These are phyloP conservation scores for Drosophila koepferae DNA, from an alignment of 2,888 invertebrate species.

Conservation along the genomic window DNA sequence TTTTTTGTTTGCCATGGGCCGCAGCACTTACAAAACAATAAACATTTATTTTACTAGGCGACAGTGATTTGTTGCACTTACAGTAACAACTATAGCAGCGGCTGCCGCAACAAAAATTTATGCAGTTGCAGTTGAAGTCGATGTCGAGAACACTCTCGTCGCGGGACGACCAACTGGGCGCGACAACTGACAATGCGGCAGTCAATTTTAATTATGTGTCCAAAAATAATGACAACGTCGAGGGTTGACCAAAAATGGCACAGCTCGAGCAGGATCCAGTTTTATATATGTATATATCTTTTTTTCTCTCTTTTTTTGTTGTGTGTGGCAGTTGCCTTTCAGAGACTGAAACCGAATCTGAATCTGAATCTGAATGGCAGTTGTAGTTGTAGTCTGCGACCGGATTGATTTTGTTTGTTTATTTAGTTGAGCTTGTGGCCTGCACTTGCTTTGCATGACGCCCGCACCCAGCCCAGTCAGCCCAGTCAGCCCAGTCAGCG, in stretches of 20 bases:
- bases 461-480: constrained; percentile 60
- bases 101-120: constrained; percentile 57
- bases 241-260: constrained; percentile 76
- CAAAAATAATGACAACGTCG: constrained; percentile 76
- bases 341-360: constrained; percentile 45
- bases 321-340: constrained; percentile 69
- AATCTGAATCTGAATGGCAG: constrained; percentile 27
- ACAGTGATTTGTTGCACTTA: constrained; percentile 78
- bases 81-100: constrained; percentile 51
- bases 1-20: constrained; percentile 21
- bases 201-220: constrained; percentile 82
- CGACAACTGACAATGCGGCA: constrained; percentile 65
- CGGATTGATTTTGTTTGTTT: constrained; percentile 54
- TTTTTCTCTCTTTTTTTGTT: constrained; percentile 33
- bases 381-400: constrained; percentile 19
- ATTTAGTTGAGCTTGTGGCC: constrained; percentile 18
- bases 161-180: constrained; percentile 66
- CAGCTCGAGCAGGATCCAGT: constrained; percentile 42
- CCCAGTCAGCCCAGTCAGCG: constrained; percentile 42
- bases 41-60: constrained; percentile 77
- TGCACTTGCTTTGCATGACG: constrained; percentile 62
- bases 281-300: constrained; percentile 14
- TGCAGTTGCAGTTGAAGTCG: constrained; percentile 44
- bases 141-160: constrained; percentile 43
- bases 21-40: constrained; percentile 77